These are phyloP conservation scores for Andrena praecox DNA, from an alignment of 2,888 invertebrate genomes.

Conservation along the genomic window DNA sequence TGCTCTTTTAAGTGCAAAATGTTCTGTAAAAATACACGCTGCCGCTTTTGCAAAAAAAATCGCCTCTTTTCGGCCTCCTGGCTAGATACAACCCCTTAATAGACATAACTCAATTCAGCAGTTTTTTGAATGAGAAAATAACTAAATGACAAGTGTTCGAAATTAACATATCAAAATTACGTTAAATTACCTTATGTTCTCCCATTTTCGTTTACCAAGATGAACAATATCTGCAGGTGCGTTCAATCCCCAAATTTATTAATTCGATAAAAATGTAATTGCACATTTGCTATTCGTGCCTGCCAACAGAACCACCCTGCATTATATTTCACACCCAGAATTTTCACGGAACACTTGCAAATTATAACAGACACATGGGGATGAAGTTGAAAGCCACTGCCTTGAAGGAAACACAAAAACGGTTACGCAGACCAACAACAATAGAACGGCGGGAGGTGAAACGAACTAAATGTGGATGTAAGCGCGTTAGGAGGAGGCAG, in stretches of 20 bases:
- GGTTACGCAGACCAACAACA: conserved; percentile 1
- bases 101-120: neutral
- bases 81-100: neutral
- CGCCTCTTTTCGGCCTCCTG: too few species aligned
- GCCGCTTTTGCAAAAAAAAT: too few species aligned
- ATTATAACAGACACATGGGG: neutral
- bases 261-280: neutral
- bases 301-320: neutral
- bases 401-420: neutral
- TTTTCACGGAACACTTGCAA: neutral
- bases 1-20: too few species aligned
- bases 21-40: too few species aligned
- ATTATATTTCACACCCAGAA: neutral
- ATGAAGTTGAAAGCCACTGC: neutral
- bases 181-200: neutral
- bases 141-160: neutral
- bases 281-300: neutral
- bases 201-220: neutral
- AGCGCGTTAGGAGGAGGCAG: conserved; percentile 3
- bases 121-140: neutral
- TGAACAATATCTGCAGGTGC: neutral
- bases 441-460: neutral
- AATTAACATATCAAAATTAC: neutral
- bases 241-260: neutral
- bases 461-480: conserved; percentile 11